A percentile compares a stretch with the other conserved stretches of the same genome.
These are phyloP conservation scores for Notothenia rossii DNA, from an alignment of 2,113 vertebrate species.

Conservation along the genomic window DNA sequence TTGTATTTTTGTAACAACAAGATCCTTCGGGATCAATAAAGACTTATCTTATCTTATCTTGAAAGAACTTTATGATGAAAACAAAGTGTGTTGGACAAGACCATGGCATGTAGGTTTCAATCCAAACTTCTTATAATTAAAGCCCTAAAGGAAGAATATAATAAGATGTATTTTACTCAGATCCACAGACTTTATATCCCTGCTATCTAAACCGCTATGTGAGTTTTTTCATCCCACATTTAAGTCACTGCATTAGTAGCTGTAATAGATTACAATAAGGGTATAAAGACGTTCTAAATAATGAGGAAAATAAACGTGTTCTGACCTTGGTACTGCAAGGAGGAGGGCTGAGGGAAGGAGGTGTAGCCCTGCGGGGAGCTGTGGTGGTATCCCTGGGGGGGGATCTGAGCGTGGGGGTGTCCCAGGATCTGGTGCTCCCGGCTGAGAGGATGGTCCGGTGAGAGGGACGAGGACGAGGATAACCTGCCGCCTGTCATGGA, in stretches of 20 bases:
- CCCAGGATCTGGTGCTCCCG: conserved; percentile 87
- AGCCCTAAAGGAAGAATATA: too few relatives aligned
- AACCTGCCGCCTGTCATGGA: conserved; percentile 84
- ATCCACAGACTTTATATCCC: neutral
- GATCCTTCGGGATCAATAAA: too few relatives aligned
- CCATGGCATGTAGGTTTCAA: conserved; percentile 18
- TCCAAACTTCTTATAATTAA: neutral
- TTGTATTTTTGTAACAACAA: too few relatives aligned
- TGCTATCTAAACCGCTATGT: neutral
- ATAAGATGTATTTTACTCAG: neutral
- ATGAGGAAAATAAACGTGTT: neutral
- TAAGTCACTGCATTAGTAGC: neutral
- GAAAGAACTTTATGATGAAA: conserved; percentile 18
- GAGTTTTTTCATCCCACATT: neutral
- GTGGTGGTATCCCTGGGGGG: conserved; percentile 88
- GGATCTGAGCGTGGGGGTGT: conserved; percentile 84
- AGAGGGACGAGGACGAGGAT: conserved; percentile 88
- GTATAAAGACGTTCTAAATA: neutral
- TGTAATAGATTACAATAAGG: neutral
- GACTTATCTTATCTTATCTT: neutral
- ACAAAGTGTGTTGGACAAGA: conserved; percentile 7
- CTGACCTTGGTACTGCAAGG: conserved; percentile 94
- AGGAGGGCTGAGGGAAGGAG: conserved; percentile 86
- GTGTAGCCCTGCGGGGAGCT: conserved; percentile 84
- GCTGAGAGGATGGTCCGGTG: conserved; percentile 88